Percentiles rank a stretch among this genome's conserved stretches.
Conservation (phyloP, 2,797 vertebrate genomes). For the Propithecus deckenii region DNA sequence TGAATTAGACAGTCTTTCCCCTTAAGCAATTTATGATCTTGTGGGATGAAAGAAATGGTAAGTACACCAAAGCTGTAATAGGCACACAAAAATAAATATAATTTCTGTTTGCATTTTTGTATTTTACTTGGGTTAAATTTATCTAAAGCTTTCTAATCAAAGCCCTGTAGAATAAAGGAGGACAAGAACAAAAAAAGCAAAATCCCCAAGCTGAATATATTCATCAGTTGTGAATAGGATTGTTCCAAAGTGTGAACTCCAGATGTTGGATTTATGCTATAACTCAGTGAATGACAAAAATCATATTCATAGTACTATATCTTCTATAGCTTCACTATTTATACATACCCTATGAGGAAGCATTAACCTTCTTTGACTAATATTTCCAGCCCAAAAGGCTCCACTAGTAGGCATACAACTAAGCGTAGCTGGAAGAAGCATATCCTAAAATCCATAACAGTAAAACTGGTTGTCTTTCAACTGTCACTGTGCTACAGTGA, state of each 20-base stretch:
- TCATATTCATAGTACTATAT: neutral
- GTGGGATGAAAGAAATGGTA: neutral
- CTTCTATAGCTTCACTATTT: neutral
- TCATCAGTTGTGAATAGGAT: conserved; percentile 7
- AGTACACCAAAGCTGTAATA: neutral
- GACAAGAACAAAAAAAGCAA: neutral
- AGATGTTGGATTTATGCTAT: conserved; percentile 29
- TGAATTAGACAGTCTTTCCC: neutral
- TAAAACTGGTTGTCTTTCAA: neutral
- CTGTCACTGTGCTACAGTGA: neutral
- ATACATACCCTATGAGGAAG: neutral
- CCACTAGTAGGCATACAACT: neutral
- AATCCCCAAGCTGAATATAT: neutral
- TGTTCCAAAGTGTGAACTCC: neutral
- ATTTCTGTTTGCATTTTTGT: conserved; percentile 65
- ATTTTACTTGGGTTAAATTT: conserved; percentile 58
- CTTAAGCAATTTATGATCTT: conserved; percentile 15
- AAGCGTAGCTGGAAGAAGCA: conserved; percentile 31
- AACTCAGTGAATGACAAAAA: neutral
- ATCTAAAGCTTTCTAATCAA: conserved; percentile 56
- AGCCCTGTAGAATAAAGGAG: conserved; percentile 12
- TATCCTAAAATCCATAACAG: conserved; percentile 24
- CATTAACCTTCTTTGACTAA: neutral
- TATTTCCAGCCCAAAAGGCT: neutral
- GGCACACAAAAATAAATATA: conserved; percentile 37